Evolutionary conservation across 1,140 invertebrate genomes (phyloP).

Genomic region (Forficula auricularia): DNA sequence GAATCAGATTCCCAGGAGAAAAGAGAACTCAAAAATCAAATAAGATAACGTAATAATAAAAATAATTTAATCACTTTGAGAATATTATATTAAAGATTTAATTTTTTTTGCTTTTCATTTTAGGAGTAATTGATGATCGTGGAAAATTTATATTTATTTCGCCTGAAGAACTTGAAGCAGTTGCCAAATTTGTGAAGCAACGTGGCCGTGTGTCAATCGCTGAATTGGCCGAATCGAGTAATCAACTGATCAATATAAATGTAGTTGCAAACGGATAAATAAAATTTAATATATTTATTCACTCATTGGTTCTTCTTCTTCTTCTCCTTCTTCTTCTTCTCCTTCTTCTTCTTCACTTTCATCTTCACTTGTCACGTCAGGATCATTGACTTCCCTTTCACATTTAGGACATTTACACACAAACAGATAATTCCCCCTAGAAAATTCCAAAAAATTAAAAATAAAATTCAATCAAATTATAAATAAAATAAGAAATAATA

Average conservation of each 20-base stretch:
- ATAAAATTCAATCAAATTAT: conserved; percentile 1
- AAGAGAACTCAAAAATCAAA: no score
- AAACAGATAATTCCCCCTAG: conserved; percentile 75
- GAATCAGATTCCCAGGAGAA: no score
- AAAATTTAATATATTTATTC: not conserved
- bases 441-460: no score
- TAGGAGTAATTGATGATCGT: conserved; percentile 92
- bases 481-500: conserved; percentile 4
- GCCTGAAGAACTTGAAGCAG: conserved; percentile 69
- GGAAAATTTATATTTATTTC: conserved; percentile 99
- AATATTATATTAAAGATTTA: no score
- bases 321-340: conserved; percentile 26
- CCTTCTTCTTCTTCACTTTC: conserved; percentile 44
- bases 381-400: conserved; percentile 46
- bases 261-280: conserved; percentile 11
- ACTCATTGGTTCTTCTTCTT: not conserved
- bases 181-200: conserved; percentile 92
- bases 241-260: conserved; percentile 74
- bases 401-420: conserved; percentile 67
- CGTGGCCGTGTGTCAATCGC: conserved; percentile 82
- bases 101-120: conserved; percentile 6
- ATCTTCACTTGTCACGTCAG: conserved; percentile 64
- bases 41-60: no score
- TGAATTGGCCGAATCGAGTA: conserved; percentile 87
- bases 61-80: no score